phyloP scores from a whole-genome alignment of 2,797 vertebrate species.

The Catostomus latipinnis region DNA sequence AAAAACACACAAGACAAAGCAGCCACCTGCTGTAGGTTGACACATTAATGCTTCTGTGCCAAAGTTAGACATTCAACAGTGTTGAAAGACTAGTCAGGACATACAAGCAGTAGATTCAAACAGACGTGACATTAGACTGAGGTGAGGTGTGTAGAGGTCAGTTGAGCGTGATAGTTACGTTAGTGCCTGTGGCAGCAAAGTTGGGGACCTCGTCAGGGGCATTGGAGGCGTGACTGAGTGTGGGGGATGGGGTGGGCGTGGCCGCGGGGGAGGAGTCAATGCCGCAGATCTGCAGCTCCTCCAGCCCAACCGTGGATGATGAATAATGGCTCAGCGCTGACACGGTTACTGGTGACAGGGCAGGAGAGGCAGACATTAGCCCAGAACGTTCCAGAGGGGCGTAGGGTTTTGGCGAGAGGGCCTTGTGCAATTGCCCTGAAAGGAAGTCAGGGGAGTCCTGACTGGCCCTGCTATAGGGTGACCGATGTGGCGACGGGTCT shows the following conservation, averaged over 20 bases:
- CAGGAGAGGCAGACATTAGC: constrained; percentile 63
- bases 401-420: constrained; percentile 75
- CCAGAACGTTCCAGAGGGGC: constrained; percentile 62
- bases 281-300: constrained; percentile 86
- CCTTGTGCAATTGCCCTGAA: constrained; percentile 77
- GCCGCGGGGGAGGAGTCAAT: constrained; percentile 81
- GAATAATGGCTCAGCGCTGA: constrained; percentile 87
- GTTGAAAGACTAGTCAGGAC: constrained; percentile 60
- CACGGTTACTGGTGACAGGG: constrained; percentile 78
- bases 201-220: constrained; percentile 74
- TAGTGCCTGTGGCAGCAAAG: constrained; percentile 81
- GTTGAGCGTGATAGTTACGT: constrained; percentile 83
- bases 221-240: constrained; percentile 84
- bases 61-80: constrained; percentile 43
- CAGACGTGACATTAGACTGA: constrained; percentile 18
- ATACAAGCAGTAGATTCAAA: constrained; percentile 29
- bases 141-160: constrained; percentile 33
- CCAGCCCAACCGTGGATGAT: constrained; percentile 85
- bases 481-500: constrained; percentile 73
- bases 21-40: constrained; percentile 12
- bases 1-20: neutral
- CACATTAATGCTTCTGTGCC: constrained; percentile 6
- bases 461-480: constrained; percentile 78
- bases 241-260: constrained; percentile 88
- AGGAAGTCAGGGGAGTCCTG: constrained; percentile 78